phyloP scores from a whole-genome alignment of 2,888 invertebrate genomes.

The Drosophila nr. perissopoda region DNA sequence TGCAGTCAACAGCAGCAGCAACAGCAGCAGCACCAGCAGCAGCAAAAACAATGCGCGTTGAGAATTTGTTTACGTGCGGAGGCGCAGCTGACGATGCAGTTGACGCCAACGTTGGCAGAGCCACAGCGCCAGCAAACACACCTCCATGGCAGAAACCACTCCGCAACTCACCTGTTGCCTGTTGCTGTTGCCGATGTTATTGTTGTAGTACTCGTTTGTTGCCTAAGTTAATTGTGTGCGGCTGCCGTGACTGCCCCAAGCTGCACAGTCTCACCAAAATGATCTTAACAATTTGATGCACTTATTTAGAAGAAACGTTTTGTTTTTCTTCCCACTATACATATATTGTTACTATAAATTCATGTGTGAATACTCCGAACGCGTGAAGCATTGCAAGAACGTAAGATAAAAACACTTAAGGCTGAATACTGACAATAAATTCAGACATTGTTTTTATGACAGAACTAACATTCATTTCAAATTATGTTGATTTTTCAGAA shows the following conservation, averaged over 20 bases:
- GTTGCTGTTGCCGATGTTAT: slow-evolving; percentile 24
- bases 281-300: neutral
- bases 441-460: neutral
- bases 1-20: slow-evolving; percentile 9
- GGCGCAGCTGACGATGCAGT: slow-evolving; percentile 51
- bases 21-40: slow-evolving; percentile 10
- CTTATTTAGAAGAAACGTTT: neutral
- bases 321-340: neutral
- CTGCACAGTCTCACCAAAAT: slow-evolving; percentile 52
- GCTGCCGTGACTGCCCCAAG: slow-evolving; percentile 57
- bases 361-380: neutral
- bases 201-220: slow-evolving; percentile 71
- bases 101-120: slow-evolving; percentile 14
- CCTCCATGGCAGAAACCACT: slow-evolving; percentile 10
- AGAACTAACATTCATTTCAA: neutral
- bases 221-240: slow-evolving; percentile 75
- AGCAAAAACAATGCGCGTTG: slow-evolving; percentile 61
- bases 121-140: slow-evolving; percentile 12
- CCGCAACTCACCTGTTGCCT: slow-evolving; percentile 27
- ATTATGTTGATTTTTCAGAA: slow-evolving; percentile 1
- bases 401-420: neutral
- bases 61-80: slow-evolving; percentile 78
- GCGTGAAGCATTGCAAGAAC: neutral
- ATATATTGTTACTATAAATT: neutral
- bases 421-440: neutral